Percentiles rank a stretch among this genome's conserved stretches.
phyloP scores from a whole-genome alignment of 2,113 vertebrate genomes.

The Canis aureus region DNA sequence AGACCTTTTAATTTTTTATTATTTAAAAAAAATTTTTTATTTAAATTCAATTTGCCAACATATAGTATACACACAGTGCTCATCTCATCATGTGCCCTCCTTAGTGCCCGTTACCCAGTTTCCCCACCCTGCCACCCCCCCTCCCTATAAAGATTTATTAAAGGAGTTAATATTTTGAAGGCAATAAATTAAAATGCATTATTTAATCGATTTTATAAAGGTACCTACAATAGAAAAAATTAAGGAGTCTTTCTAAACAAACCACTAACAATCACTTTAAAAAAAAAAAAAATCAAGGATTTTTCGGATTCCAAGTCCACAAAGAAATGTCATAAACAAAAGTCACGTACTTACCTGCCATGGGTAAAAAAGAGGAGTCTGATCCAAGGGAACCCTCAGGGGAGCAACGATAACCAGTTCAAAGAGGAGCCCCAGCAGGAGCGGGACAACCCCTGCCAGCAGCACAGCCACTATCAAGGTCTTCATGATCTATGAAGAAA shows the following conservation, averaged over 20 bases:
- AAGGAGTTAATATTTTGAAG: not conserved
- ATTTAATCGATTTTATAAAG: not conserved
- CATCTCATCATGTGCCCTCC: too few relatives aligned
- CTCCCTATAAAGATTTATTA: not conserved
- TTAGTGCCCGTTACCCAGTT: too few relatives aligned
- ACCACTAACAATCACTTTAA: not conserved
- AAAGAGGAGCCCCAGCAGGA: conserved; percentile 96
- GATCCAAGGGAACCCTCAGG: conserved; percentile 97
- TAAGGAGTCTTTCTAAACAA: conserved; percentile 50
- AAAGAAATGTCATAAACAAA: not conserved
- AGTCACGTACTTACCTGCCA: conserved; percentile 93
- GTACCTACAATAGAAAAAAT: not conserved
- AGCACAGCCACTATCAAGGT: conserved; percentile 96
- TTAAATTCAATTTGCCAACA: too few relatives aligned
- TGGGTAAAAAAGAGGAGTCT: conserved; percentile 98
- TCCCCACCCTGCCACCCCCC: too few relatives aligned
- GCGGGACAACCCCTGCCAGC: conserved; percentile 96
- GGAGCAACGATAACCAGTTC: conserved; percentile 98
- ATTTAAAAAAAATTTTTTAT: too few relatives aligned
- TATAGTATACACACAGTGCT: too few relatives aligned
- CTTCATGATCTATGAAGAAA: conserved; percentile 94
- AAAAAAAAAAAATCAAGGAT: not conserved
- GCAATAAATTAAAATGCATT: not conserved
- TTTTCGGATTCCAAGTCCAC: not conserved
- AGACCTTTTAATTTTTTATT: not conserved